A percentile compares a stretch with the other conserved stretches of the same genome.
Conservation (phyloP, 2,113 vertebrate genomes). For the Limanda limanda region DNA sequence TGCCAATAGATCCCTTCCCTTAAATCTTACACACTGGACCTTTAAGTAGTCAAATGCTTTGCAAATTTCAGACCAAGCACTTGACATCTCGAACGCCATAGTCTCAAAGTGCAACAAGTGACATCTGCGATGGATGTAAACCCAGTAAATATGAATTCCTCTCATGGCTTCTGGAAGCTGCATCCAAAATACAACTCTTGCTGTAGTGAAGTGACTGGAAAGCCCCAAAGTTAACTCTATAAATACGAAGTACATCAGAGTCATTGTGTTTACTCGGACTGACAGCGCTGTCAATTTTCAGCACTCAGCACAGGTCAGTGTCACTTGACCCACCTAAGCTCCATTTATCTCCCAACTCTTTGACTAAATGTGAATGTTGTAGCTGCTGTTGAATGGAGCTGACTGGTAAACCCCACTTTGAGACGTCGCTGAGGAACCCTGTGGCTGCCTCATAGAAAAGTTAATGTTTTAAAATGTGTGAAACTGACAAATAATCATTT, state of each 20-base stretch:
- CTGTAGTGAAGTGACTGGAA: neutral
- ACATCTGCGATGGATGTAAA: neutral
- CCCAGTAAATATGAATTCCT: too few species aligned
- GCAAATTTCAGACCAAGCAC: too few species aligned
- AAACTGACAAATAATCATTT: too few species aligned
- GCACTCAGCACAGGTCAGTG: neutral
- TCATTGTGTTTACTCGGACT: neutral
- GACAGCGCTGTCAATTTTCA: neutral
- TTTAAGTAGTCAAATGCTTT: too few species aligned
- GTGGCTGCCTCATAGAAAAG: neutral
- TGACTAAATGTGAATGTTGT: neutral
- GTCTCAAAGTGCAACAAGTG: neutral
- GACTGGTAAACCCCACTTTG: conserved; percentile 6
- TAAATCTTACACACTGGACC: too few species aligned
- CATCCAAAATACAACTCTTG: neutral
- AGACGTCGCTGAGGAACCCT: neutral
- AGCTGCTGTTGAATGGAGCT: neutral
- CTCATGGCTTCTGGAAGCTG: too few species aligned
- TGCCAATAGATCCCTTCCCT: too few species aligned
- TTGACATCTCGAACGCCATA: neutral
- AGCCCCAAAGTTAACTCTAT: neutral
- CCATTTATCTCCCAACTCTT: neutral
- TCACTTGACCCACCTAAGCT: neutral
- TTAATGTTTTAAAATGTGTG: neutral
- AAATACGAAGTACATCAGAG: neutral